Evolutionary conservation across 1,140 invertebrate genomes (phyloP).

Genomic region (Lepidurus apus): DNA sequence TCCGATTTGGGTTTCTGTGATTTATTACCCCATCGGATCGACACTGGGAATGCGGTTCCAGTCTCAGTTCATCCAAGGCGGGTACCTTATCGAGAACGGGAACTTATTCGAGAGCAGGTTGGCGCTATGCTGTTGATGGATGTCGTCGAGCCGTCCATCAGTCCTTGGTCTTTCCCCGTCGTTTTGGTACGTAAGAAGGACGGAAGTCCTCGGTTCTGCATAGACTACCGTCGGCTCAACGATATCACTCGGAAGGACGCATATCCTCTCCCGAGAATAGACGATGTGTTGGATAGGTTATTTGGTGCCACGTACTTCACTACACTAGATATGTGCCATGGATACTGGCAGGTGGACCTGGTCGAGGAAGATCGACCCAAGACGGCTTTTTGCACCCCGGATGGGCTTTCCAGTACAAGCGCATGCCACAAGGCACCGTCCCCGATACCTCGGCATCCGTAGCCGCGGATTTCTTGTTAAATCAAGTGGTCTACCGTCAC

Average conservation of each 20-base stretch:
- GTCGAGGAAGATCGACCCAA: conserved; percentile 43
- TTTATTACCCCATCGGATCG: too few species aligned
- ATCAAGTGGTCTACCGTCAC: too few species aligned
- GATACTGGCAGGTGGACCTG: conserved; percentile 41
- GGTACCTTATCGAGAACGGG: not conserved
- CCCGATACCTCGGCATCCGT: too few species aligned
- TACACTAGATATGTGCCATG: conserved; percentile 44
- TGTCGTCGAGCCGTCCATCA: conserved; percentile 13
- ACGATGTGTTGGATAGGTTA: conserved; percentile 44
- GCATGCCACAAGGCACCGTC: too few species aligned
- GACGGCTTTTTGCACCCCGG: conserved; percentile 47
- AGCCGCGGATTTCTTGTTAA: too few species aligned
- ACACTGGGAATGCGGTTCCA: too few species aligned
- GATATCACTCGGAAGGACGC: conserved; percentile 11
- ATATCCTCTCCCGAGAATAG: conserved; percentile 36
- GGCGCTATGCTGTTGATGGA: not conserved
- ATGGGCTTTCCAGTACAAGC: too few species aligned
- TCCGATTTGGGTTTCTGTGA: too few species aligned
- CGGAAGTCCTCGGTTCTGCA: conserved; percentile 13
- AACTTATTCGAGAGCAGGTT: conserved; percentile 1
- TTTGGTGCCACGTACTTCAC: conserved; percentile 41
- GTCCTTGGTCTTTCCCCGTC: conserved; percentile 31
- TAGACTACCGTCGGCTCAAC: conserved; percentile 44
- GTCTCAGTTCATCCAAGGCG: too few species aligned
- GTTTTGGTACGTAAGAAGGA: conserved; percentile 32